A percentile compares a stretch with the other conserved stretches of the same genome.
These are phyloP conservation scores for Pyrochroa serraticornis DNA, from an alignment of 2,888 invertebrate genomes.

Conservation along the genomic window DNA sequence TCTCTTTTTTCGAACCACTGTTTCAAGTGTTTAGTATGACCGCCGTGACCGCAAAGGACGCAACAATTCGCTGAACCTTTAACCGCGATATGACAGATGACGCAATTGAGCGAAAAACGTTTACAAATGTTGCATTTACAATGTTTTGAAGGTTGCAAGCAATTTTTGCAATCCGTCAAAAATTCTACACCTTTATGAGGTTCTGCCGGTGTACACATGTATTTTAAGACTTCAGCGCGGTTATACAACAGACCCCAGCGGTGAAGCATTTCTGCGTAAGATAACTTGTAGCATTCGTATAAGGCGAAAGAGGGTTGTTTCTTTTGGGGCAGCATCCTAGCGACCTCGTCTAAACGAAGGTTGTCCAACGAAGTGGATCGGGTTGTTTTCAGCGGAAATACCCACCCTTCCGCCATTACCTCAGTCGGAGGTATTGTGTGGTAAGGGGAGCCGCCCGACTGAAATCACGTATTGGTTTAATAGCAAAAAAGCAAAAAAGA, in stretches of 20 bases:
- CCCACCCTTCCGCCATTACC: conserved; percentile 81
- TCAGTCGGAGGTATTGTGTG: conserved; percentile 81
- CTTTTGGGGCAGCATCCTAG: conserved; percentile 42
- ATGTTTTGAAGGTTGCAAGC: conserved; percentile 69
- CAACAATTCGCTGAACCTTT: conserved; percentile 86
- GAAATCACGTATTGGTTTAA: conserved; percentile 25
- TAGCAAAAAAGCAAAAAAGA: neutral
- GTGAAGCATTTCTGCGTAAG: conserved; percentile 88
- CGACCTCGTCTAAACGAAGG: conserved; percentile 58
- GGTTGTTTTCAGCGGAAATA: conserved; percentile 71
- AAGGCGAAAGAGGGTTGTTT: conserved; percentile 56
- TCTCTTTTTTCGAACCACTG: conserved; percentile 81
- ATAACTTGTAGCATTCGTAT: conserved; percentile 84
- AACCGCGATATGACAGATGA: conserved; percentile 85
- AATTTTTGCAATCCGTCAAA: conserved; percentile 73
- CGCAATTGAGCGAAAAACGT: conserved; percentile 77
- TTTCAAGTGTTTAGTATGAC: conserved; percentile 83
- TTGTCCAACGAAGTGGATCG: conserved; percentile 86
- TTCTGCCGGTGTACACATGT: conserved; percentile 58
- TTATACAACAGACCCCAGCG: conserved; percentile 56
- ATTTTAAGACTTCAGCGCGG: conserved; percentile 69
- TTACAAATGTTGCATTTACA: conserved; percentile 77
- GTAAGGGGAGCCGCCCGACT: conserved; percentile 85
- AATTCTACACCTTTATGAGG: conserved; percentile 69
- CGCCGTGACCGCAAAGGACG: conserved; percentile 90